Evolutionary conservation across 1,140 invertebrate species (phyloP).

Genomic region (Rhyzopertha dominica): DNA sequence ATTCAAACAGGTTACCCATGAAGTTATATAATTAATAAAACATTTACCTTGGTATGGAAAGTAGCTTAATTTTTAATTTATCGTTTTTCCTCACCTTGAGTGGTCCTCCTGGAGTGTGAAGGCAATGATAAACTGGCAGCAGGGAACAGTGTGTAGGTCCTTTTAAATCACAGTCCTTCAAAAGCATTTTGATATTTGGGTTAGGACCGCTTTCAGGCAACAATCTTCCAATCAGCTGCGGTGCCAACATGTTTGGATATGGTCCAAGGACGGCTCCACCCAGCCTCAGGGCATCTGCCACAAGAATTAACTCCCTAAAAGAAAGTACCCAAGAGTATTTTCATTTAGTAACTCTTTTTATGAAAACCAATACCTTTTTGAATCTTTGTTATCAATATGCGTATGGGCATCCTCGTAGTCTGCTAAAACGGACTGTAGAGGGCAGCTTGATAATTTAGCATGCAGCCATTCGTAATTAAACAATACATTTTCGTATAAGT

Average conservation of each 20-base stretch:
- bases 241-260: constrained; percentile 93
- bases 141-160: constrained; percentile 86
- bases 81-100: constrained; percentile 70
- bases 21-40: no score
- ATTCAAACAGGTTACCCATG: no score
- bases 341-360: background rate
- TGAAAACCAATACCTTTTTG: constrained; percentile 60
- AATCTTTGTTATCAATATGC: constrained; percentile 79
- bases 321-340: constrained; percentile 12
- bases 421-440: constrained; percentile 86
- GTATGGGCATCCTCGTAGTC: constrained; percentile 93
- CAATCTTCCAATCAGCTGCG: constrained; percentile 88
- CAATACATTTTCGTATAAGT: constrained; percentile 88
- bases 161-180: constrained; percentile 83
- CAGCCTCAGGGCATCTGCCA: constrained; percentile 89
- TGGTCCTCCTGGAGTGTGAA: constrained; percentile 96
- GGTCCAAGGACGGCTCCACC: constrained; percentile 85
- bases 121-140: constrained; percentile 88
- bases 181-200: constrained; percentile 76
- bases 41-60: no score
- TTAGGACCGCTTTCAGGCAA: constrained; percentile 86
- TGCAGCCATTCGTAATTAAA: constrained; percentile 98
- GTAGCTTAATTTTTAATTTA: no score
- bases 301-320: constrained; percentile 80
- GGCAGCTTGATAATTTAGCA: constrained; percentile 91